Base-by-base conservation (phyloP, 2,888 invertebrate genomes). In the Trissoscelio sp. region DNA sequence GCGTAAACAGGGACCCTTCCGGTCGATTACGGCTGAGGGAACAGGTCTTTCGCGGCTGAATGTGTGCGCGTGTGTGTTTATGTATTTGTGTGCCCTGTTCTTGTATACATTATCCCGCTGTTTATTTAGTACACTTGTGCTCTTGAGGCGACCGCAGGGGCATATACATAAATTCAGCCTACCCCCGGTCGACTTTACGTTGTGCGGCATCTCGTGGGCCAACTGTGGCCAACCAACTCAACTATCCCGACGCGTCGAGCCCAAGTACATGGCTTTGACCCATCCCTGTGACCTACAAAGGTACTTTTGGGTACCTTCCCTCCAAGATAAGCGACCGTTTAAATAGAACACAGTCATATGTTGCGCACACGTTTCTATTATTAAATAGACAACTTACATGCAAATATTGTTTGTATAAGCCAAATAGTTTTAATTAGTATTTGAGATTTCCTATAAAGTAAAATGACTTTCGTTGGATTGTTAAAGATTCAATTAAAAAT, bases 91-190 rank as follows among this genome's bases (percentile, higher is more conserved):
- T 67, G 64, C 60, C 79, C 83, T 81, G 83, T 82, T 83, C 81
- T 81, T 83, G 83, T 75, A 62, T 70, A 85, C 86, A 86, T 89
- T 88, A 88, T 87, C 85, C 85, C 80, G 46, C 82, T 84, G 86
- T 88, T 89, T 89, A 89, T 89, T 89, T 89, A 89, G 87, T 88
- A 85, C 85, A 87, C 85, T 85, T 85, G 85, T 87, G 87, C 87
- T 87, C 85, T 83, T 84, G 80, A 83, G 84, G 69, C 84, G 78
- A 83, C 88, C 86, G 79, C 75, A 82, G 79, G 83, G 79, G 58
- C 83, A 70, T 84, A 75, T 85, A 87, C 85, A 87, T 87, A 87
- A 88, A 88, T 87, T 83, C 83, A 80, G 53, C 66, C 84, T 82
- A 83, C 75, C 60, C 58, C 20, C 18, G 22, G 28, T 77, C 57